Evolutionary conservation across 2,113 vertebrate genomes (phyloP), one percentile per base, ranked within the genome.

Genomic region (Fukomys damarensis): DNA sequence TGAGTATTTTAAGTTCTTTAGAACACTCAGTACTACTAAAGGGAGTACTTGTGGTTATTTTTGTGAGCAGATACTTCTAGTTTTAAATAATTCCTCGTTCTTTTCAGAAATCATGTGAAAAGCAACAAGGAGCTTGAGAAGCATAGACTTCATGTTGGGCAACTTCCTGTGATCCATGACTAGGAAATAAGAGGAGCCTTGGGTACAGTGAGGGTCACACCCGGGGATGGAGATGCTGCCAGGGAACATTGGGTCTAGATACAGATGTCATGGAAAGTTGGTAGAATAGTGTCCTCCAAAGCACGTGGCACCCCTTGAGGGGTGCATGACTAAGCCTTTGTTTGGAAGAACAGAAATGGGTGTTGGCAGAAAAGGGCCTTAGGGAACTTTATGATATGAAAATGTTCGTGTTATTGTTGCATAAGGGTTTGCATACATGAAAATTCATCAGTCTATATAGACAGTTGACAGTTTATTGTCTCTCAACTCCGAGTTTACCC

Each of bases 61-160:
- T 93, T 92, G 79, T 77, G 79, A 96, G 58, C 30, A 77, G 54
- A 46, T 38, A 83, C 76, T 95, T 83, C 14, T 76, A 20, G 77
- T 76, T 93, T 96, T 76, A 85, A 93, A 38, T 84, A 86, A 70
- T 79, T 95, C 54, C 43, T 30, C 16, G 82, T 86, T 66, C 52
- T 66, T 94, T 94, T 94, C 38, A 92, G 74, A 96, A 94, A 89
- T 81, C n/a, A 68, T 58, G 26, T 76, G 52, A 76, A 93, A 96
- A 90, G 86, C 74, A 92, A 38, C 20, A 86, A 59, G 72, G 81
- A 94, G 43, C 70, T 94, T 49, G 77, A 63, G 65, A 85, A 65
- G 81, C 24, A 72, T 43, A 66, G 56, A 30, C 43, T 93, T 92
- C 41, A 26, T 74, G 74, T 79, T 82, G 28, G 35, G 61, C 59